Conservation (phyloP, 2,797 vertebrate genomes). For the Chrysocyon brachyurus region DNA sequence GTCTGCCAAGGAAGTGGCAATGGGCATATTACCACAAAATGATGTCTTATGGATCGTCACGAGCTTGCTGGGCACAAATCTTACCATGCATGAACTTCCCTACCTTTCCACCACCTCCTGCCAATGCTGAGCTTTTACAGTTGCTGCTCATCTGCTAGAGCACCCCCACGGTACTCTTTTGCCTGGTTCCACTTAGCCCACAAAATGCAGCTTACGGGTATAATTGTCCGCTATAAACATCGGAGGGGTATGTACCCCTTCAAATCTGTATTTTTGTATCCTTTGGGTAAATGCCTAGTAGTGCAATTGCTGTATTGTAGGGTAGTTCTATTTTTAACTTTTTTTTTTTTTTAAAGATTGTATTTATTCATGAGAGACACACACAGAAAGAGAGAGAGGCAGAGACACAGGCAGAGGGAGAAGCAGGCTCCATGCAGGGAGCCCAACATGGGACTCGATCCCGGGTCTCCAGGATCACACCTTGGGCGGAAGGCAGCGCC, state of each 20-base stretch:
- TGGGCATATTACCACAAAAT: neutral
- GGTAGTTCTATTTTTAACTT: neutral
- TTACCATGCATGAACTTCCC: neutral
- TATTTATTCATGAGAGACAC: no score
- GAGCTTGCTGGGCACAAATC: neutral
- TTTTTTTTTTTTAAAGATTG: neutral
- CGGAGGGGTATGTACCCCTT: neutral
- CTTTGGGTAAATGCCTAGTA: neutral
- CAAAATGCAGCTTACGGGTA: neutral
- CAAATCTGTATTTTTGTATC: neutral
- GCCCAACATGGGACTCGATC: no score
- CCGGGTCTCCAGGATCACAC: no score
- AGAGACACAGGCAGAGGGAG: no score
- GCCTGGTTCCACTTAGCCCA: neutral
- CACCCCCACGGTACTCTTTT: rapidly evolving
- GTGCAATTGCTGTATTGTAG: neutral
- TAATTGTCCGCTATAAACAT: neutral
- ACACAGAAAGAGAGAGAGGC: no score
- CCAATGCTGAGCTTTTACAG: neutral
- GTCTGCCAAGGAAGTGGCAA: neutral
- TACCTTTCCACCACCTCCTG: neutral
- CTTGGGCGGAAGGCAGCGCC: no score
- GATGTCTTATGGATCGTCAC: neutral
- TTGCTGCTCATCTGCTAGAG: neutral
- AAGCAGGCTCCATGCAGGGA: no score